Conservation (phyloP, 2,888 invertebrate genomes). For the Dorcus parallelipipedus region DNA sequence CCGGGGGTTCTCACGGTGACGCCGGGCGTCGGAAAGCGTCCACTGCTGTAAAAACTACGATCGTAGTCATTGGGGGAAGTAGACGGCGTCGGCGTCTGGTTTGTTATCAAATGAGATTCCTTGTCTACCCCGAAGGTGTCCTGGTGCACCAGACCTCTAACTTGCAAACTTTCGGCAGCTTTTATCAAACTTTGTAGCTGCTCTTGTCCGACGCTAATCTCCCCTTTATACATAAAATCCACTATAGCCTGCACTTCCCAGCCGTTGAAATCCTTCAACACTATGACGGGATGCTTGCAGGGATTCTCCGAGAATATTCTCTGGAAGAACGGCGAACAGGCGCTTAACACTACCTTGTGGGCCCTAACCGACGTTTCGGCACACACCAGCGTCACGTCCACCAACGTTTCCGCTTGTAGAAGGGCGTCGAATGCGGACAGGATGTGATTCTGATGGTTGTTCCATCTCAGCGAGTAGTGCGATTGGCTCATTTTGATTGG, state of each 20-base stretch:
- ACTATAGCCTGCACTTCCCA: slow-evolving; percentile 88
- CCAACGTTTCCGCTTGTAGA: slow-evolving; percentile 79
- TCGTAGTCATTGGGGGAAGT: slow-evolving; percentile 50
- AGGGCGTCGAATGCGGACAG: slow-evolving; percentile 85
- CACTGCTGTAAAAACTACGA: slow-evolving; percentile 33
- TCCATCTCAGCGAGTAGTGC: slow-evolving; percentile 90
- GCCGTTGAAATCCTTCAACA: slow-evolving; percentile 83
- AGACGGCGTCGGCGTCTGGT: slow-evolving; percentile 48
- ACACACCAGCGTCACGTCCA: slow-evolving; percentile 88
- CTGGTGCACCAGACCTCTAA: slow-evolving; percentile 68
- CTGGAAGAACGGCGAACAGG: slow-evolving; percentile 85
- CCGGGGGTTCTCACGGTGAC: slow-evolving; percentile 30
- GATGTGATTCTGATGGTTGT: slow-evolving; percentile 88
- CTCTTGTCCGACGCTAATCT: slow-evolving; percentile 84
- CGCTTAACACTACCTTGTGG: slow-evolving; percentile 88
- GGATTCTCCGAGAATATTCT: slow-evolving; percentile 87
- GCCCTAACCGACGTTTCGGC: slow-evolving; percentile 82
- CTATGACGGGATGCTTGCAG: slow-evolving; percentile 90
- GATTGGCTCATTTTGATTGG: slow-evolving; percentile 55
- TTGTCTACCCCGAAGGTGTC: slow-evolving; percentile 48
- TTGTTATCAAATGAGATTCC: slow-evolving; percentile 39
- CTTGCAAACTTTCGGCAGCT: slow-evolving; percentile 83
- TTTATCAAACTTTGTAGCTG: slow-evolving; percentile 79
- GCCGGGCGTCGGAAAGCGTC: slow-evolving; percentile 45
- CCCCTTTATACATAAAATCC: slow-evolving; percentile 92